Conservation (phyloP, 2,113 vertebrate genomes). For the Gorsachius goisagi region DNA sequence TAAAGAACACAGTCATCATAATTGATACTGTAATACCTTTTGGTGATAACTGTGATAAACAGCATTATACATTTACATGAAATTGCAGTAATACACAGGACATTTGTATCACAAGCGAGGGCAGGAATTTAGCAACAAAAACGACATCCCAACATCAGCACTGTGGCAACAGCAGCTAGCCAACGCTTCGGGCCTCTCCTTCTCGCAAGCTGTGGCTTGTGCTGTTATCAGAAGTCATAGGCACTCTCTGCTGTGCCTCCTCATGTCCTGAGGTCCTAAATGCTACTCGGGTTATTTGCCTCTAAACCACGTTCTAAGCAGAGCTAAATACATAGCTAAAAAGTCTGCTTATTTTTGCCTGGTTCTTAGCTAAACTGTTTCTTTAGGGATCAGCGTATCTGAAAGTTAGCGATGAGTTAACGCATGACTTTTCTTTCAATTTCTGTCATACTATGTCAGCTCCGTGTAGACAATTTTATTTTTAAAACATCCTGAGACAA, state of each 20-base stretch:
- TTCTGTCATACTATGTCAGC: neutral
- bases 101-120: neutral
- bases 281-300: neutral
- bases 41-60: neutral
- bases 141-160: fast-evolving
- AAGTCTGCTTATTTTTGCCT: neutral
- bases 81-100: neutral
- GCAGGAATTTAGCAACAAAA: neutral
- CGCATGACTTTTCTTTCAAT: neutral
- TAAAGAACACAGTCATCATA: neutral
- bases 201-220: neutral
- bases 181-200: neutral
- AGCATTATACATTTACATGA: neutral
- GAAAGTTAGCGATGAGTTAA: neutral
- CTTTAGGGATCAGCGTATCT: neutral
- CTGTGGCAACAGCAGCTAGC: neutral
- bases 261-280: neutral
- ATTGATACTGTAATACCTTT: neutral
- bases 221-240: neutral
- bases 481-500: neutral
- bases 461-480: neutral
- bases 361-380: neutral
- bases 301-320: neutral
- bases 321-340: neutral
- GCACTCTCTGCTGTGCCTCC: neutral